Conservation (phyloP, 2,888 invertebrate species). For the Ochropacha duplaris region DNA sequence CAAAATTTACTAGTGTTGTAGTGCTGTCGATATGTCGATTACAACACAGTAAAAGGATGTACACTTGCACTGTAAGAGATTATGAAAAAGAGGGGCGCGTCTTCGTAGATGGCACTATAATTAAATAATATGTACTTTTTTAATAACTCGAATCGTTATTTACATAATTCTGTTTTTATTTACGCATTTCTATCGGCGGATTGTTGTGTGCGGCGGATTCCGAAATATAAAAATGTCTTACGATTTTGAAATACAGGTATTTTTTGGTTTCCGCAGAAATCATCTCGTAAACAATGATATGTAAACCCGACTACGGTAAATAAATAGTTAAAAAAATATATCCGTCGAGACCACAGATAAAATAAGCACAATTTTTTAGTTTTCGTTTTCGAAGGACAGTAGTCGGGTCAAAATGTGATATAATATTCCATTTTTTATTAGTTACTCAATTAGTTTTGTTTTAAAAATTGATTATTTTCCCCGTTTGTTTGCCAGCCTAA, state of each 20-base stretch:
- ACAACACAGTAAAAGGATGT: no score
- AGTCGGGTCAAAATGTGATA: constrained; percentile 61
- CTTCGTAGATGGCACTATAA: no score
- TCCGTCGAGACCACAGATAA: background rate
- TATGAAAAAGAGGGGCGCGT: no score
- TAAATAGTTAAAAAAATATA: background rate
- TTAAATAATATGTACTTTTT: background rate
- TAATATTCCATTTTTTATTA: constrained; percentile 75
- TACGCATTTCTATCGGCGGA: no score
- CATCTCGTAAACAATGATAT: background rate
- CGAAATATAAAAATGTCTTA: background rate
- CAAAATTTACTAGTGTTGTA: no score
- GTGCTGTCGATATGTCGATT: no score
- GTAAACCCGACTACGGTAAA: background rate
- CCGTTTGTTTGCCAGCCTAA: constrained; percentile 22
- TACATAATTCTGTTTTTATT: background rate
- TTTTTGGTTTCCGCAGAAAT: background rate
- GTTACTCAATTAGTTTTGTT: constrained; percentile 48
- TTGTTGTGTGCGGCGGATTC: background rate
- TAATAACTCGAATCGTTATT: no score
- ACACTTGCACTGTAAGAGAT: no score
- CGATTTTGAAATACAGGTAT: background rate
- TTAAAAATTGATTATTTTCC: constrained; percentile 13
- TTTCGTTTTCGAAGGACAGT: background rate
- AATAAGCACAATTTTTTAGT: constrained; percentile 20